Evolutionary conservation across 2,797 vertebrate genomes (phyloP).

Genomic region (Myotis myotis): DNA sequence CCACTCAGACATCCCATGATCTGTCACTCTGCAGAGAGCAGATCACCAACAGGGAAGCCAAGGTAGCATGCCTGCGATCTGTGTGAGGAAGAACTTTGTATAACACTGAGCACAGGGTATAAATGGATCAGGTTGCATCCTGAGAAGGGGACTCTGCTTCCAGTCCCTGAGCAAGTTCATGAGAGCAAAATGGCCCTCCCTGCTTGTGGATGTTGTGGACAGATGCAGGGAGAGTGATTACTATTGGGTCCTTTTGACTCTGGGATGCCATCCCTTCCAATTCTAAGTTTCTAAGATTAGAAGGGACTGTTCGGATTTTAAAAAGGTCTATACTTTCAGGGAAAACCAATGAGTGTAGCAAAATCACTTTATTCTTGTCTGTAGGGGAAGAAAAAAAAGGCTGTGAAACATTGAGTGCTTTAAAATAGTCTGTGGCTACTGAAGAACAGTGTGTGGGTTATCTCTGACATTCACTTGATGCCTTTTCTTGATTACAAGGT

Average conservation of each 20-base stretch:
- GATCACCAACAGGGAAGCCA: background rate
- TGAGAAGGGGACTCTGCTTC: background rate
- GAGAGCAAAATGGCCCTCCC: background rate
- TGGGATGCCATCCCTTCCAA: background rate
- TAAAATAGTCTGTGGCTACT: background rate
- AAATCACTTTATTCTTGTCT: background rate
- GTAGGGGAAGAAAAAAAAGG: background rate
- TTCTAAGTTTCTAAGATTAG: background rate
- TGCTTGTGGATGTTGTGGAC: background rate
- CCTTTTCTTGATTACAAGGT: background rate
- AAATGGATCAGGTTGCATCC: background rate
- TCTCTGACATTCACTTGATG: background rate
- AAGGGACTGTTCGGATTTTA: background rate
- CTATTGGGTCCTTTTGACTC: background rate
- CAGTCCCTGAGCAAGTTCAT: rapidly evolving
- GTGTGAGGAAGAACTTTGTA: background rate
- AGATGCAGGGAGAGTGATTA: background rate
- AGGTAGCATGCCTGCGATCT: background rate
- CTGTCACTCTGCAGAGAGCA: background rate
- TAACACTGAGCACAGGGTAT: background rate
- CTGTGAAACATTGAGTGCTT: background rate
- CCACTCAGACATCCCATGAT: rapidly evolving
- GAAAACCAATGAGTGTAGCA: background rate
- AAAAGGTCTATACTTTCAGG: background rate
- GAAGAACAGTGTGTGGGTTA: background rate